Evolutionary conservation across 2,797 vertebrate genomes (phyloP).

Genomic region (Emydoidea blandingii): DNA sequence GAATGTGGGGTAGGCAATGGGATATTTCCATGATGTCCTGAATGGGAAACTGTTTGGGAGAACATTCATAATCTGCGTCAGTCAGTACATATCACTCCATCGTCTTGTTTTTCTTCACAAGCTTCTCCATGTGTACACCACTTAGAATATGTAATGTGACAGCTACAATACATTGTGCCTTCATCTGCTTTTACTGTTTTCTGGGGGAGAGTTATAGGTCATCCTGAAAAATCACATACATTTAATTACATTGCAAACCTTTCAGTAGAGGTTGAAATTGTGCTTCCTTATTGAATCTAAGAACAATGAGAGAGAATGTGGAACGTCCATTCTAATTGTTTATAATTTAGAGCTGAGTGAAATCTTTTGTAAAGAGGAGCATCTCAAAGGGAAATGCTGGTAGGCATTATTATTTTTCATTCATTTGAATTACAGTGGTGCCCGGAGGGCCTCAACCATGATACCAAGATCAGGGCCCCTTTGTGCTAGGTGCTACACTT

Average conservation of each 20-base stretch:
- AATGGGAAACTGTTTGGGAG: neutral
- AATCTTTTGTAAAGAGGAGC: neutral
- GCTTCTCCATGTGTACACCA: neutral
- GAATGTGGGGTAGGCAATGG: neutral
- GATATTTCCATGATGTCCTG: neutral
- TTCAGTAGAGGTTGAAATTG: neutral
- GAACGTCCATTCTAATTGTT: neutral
- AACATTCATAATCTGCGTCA: neutral
- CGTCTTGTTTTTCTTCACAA: neutral
- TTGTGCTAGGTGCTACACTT: neutral
- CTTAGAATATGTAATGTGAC: neutral
- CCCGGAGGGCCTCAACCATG: neutral
- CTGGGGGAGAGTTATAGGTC: neutral
- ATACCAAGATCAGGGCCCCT: neutral
- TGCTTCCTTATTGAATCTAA: neutral
- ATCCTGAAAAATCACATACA: neutral
- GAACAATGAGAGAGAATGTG: neutral
- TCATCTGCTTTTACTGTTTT: neutral
- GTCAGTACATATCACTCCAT: neutral
- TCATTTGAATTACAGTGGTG: neutral
- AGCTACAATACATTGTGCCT: neutral
- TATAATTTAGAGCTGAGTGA: neutral
- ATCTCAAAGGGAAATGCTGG: neutral
- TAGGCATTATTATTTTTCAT: neutral
- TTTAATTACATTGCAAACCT: neutral